Conservation (phyloP, 1,140 invertebrate genomes). For the Polypedilum pembai region DNA sequence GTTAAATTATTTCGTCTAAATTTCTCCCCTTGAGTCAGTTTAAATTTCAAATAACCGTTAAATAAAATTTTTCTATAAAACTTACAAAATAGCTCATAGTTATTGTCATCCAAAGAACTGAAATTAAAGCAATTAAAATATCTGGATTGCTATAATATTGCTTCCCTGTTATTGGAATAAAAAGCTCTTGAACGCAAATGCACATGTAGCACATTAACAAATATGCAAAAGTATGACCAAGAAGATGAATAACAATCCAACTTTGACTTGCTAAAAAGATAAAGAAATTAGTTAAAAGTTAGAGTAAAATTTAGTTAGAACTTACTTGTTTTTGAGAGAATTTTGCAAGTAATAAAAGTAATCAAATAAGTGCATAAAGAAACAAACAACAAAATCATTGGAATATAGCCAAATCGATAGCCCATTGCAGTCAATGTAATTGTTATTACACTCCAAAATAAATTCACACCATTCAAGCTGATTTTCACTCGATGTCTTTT, state of each 20-base stretch:
- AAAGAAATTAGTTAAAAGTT: neutral
- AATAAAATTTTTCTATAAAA: neutral
- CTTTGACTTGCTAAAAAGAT: slow-evolving; percentile 7
- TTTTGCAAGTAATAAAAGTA: neutral
- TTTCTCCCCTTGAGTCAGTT: too few species aligned
- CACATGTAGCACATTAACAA: neutral
- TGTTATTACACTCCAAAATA: neutral
- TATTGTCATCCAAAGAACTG: neutral
- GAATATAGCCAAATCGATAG: neutral
- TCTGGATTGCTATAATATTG: neutral
- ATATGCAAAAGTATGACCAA: neutral
- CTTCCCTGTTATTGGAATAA: neutral
- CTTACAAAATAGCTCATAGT: slow-evolving; percentile 13
- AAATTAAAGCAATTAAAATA: neutral
- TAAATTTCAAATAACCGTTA: too few species aligned
- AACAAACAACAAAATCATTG: neutral
- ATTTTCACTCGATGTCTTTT: neutral
- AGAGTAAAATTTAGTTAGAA: neutral
- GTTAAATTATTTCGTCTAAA: too few species aligned
- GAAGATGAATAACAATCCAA: neutral
- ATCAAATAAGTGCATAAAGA: neutral
- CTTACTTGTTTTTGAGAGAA: neutral
- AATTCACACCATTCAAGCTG: neutral
- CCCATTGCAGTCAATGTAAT: neutral
- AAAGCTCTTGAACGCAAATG: neutral